Evolutionary conservation across 1,140 invertebrate genomes (phyloP).

Genomic region (Thaumetopoea pityocampa): DNA sequence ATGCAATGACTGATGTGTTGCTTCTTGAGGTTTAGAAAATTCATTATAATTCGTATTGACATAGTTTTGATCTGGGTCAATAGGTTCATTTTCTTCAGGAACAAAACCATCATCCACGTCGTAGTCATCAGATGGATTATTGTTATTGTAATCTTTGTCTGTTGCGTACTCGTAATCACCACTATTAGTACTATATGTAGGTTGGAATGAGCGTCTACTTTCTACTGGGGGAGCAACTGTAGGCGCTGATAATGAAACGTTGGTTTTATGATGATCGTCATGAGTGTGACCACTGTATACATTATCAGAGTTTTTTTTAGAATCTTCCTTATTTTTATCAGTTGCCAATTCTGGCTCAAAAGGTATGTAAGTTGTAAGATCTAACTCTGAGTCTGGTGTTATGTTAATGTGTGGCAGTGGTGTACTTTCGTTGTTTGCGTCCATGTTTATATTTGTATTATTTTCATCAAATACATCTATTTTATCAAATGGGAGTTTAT

Average conservation of each 20-base stretch:
- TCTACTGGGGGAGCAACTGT: conserved; percentile 28
- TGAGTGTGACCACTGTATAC: conserved; percentile 46
- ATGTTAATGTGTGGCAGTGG: conserved; percentile 21
- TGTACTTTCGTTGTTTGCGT: conserved; percentile 50
- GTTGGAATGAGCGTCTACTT: conserved; percentile 47
- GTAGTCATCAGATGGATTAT: conserved; percentile 59
- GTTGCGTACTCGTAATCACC: conserved; percentile 51
- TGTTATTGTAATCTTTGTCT: conserved; percentile 61
- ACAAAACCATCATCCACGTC: conserved; percentile 48
- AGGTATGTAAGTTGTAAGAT: conserved; percentile 8
- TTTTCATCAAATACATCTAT: conserved; percentile 64
- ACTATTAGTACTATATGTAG: conserved; percentile 35
- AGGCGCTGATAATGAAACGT: conserved; percentile 20
- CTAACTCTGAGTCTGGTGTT: neutral
- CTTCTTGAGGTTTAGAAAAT: conserved; percentile 48
- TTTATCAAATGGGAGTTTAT: conserved; percentile 58
- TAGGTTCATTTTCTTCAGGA: conserved; percentile 64
- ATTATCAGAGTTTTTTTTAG: conserved; percentile 24
- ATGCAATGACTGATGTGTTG: conserved; percentile 59
- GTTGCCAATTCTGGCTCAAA: conserved; percentile 4
- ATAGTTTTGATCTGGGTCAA: conserved; percentile 76
- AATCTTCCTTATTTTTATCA: conserved; percentile 14
- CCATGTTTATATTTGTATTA: conserved; percentile 67
- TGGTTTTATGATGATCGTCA: conserved; percentile 48
- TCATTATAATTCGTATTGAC: conserved; percentile 68